Percentiles rank a stretch among this genome's conserved stretches.
Evolutionary conservation across 1,140 invertebrate genomes (phyloP).

Genomic region (Apis florea): DNA sequence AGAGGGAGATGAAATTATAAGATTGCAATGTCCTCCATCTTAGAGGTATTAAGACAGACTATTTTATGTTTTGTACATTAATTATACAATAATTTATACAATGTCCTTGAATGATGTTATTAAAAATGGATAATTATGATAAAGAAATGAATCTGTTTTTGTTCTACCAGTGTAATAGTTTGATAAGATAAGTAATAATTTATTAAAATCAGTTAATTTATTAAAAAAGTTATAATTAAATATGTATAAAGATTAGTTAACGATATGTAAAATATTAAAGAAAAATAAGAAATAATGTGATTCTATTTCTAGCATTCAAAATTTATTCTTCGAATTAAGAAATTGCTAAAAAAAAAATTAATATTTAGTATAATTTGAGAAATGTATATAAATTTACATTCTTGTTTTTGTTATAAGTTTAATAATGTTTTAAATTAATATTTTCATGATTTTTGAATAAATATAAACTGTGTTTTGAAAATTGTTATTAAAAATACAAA

Average conservation of each 20-base stretch:
- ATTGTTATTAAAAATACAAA: neutral
- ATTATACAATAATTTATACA: neutral
- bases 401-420: neutral
- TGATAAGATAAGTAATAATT: neutral
- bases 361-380: neutral
- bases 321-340: conserved; percentile 1
- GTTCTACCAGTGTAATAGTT: neutral
- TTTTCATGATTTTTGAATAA: neutral
- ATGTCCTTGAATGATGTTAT: conserved; percentile 1
- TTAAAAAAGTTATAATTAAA: neutral
- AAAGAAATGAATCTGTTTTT: conserved; percentile 16
- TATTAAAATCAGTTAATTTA: neutral
- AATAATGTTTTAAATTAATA: neutral
- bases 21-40: conserved; percentile 47
- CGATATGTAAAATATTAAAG: conserved; percentile 29
- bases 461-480: neutral
- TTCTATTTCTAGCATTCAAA: neutral
- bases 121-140: conserved; percentile 4
- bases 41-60: conserved; percentile 38
- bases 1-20: conserved; percentile 36
- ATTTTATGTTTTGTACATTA: conserved; percentile 3
- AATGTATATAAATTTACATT: neutral
- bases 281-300: conserved; percentile 3
- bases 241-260: conserved; percentile 33
- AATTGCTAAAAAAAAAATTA: neutral